Base-by-base conservation (phyloP, 2,797 vertebrate species). In the Gallinago stenura region DNA sequence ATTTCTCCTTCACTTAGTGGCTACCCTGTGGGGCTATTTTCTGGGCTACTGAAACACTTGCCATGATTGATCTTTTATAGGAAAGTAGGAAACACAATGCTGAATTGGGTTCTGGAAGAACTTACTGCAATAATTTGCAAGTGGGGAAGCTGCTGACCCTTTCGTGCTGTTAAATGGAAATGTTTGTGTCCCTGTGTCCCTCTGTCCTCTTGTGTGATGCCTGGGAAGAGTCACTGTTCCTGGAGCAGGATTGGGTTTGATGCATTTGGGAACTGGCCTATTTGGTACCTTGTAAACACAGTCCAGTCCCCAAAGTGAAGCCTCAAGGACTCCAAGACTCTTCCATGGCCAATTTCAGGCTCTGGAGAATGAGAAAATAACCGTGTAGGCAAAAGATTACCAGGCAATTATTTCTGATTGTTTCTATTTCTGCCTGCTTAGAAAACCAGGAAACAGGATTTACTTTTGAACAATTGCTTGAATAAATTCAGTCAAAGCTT, bases 321-420 rank as follows among this genome's bases (percentile, higher is more conserved):
- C 41, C 68, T 83, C 85, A 88, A 93, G 60, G 69, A 30, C 48
- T 93, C 77, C 22, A 20, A 51, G 33, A 22, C 78, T 81, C 61
- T 61, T 94, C 65, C 30, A 6, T n/a, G 46, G 85, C 76, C 85
- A 81, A 54, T 58, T 88, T 81, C 90, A 91, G 91, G 10, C 90
- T 78, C 87, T n/a, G 41, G 93, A 90, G 83, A 77, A 75, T 24
- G 65, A 93, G 72, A 77, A 95, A 91, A 93, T 90, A 91, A 87
- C 53, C 64, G 8, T 58, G 70, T 3, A 72, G 53, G 83, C 51
- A 58, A 69, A 41, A 82, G 81, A 94, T 66, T 84, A 87, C 33
- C 31, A 28, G 50, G 70, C 83, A 88, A 88, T 95, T 95, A 93
- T 72, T 86, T 71, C 79, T 72, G 56, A 65, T 86, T 95, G 46